Conservation (phyloP, 2,888 invertebrate species). For the Hirtodrosophila duncani region DNA sequence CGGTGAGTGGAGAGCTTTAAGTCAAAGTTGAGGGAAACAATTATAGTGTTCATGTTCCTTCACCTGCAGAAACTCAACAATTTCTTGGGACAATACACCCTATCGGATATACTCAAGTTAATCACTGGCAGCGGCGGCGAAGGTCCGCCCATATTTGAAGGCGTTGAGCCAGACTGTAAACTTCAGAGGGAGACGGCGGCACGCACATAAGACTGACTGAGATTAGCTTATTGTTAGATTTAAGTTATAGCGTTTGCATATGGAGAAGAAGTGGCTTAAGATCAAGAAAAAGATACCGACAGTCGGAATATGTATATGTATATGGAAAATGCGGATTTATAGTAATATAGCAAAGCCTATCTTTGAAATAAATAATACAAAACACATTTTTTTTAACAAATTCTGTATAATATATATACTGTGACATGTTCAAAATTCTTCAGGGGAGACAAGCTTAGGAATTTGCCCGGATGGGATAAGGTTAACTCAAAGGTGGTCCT, state of each 20-base stretch:
- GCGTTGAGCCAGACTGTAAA: slow-evolving; percentile 72
- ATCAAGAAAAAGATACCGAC: too few species aligned
- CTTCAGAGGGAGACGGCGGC: slow-evolving; percentile 3
- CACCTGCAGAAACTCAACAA: slow-evolving; percentile 60
- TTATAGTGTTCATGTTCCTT: too few species aligned
- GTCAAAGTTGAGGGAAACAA: not conserved
- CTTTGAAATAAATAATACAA: not conserved
- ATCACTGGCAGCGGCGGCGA: slow-evolving; percentile 55
- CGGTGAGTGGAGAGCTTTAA: slow-evolving; percentile 37
- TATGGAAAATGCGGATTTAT: not conserved
- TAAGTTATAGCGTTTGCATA: too few species aligned
- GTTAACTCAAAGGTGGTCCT: too few species aligned
- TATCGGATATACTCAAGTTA: slow-evolving; percentile 55
- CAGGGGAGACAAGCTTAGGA: too few species aligned
- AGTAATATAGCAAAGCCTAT: not conserved
- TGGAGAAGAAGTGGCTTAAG: too few species aligned
- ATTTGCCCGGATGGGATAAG: too few species aligned
- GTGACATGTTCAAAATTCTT: not conserved
- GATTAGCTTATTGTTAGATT: too few species aligned
- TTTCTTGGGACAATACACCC: slow-evolving; percentile 43
- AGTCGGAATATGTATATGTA: not conserved
- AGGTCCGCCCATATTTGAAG: slow-evolving; percentile 68
- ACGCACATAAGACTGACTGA: slow-evolving; percentile 30
- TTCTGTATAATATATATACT: not conserved
- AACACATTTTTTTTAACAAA: not conserved